Evolutionary conservation across 2,888 invertebrate species (phyloP), one percentile per base, ranked within the genome.

Genomic region (Tribolium freemani): DNA sequence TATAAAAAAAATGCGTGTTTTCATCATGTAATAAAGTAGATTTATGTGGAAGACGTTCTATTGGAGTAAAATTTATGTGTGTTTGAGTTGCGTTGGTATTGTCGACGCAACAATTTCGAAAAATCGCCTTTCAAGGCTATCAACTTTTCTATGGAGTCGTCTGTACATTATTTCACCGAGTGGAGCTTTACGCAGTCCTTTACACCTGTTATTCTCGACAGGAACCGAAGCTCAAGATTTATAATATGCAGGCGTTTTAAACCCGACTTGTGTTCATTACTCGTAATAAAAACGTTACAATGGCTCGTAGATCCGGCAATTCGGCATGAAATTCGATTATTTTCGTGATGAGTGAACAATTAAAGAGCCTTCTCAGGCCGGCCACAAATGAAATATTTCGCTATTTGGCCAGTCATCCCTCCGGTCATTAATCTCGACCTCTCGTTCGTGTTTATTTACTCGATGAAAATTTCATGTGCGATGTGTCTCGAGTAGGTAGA

Each of bases 151-250:
- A 63, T 48, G 60, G 6, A 58, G 51, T 38, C 38, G 61, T 48
- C 61, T 48, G 61, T 64, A 64, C 63, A 21, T 54, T 45, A 66
- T 54, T 63, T 51, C 60, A 61, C 48, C 61, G 63, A 51, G 45
- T 10, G 53, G 64, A 45, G 56, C 57, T 57, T 57, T 67, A 46
- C 66, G 26, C 54, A 45, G 46, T 67, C 26, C 48, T 57, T 67
- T 67, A 67, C 67, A 67, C 67, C 67, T 67, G 67, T 67, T 67
- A 31, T 57, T 13, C 31, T 6, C 46, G 67, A 56, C 57, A 67
- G 64, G 54, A 64, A 67, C 66, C 16, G 45, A 66, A 51, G 54
- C 31, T 9, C 66, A 56, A 48, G 67, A 67, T 67, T 67, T 67
- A 67, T 46, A 57, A 67, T 46, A 45, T 20, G 10, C 61, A 5